Base-by-base conservation (phyloP, 2,888 invertebrate genomes). In the Brachynemurus nebulosus region DNA sequence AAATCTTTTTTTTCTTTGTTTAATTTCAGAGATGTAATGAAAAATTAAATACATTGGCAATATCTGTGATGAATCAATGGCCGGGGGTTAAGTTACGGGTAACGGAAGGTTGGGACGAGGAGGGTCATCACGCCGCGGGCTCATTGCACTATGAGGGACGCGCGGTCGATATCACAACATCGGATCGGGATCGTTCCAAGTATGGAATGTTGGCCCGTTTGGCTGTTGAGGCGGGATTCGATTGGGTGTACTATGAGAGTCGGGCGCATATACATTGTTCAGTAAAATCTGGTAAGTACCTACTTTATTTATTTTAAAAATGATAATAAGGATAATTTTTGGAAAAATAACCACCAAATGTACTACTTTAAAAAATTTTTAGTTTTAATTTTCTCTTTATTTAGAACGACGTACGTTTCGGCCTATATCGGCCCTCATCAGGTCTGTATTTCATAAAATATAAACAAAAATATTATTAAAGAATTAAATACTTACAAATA, bases 11-110 rank as follows among this genome's bases (percentile, higher is more conserved):
- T 18, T 40, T 50, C 19, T 48, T 50, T 45, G 49, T 53, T 50
- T 57, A 54, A 55, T 83, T 81, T 41, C 79, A 95, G 96, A 78
- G 93, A 63, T 92, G 93, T 69, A 91, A 89, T 65, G 95, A 95
- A 68, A 92, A 89, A 66, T 69, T 96, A 57, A 90, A 93, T 68
- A 88, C 88, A 46, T 69, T 96, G 59, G 92, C 95, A 45, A 88
- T 93, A 61, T 86, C 89, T 56, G 95, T 96, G 65, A 91, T 93
- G 90, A 95, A 95, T 70, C 89, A 90, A 65, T 96, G 96, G 95
- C 93, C 93, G 0, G 89, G 92, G n/a, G 83, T 93, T 49, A 77
- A 80, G 55, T 73, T 96, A 55, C 72, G 92, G 45, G 95, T 96
- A 50, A 91, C 86, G 51, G 95, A 96, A 65, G 92, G 90, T 44